Evolutionary conservation across 2,113 vertebrate species (phyloP).

Genomic region (Isurus oxyrinchus): DNA sequence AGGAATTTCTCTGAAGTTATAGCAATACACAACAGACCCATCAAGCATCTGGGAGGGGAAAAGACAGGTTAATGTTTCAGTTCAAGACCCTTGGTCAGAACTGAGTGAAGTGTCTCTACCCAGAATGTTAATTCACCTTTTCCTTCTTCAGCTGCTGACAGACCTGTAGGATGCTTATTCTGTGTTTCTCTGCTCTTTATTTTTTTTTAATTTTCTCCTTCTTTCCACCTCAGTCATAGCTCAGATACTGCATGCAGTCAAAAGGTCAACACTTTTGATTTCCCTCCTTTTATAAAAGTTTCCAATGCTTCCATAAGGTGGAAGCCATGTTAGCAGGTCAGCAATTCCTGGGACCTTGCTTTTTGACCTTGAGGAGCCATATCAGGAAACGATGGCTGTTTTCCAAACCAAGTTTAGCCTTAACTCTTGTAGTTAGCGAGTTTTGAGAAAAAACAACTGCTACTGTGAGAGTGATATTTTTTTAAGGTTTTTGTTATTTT

Average conservation of each 20-base stretch:
- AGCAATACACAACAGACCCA: neutral
- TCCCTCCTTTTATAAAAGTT: neutral
- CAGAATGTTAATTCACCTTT: neutral
- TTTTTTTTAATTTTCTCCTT: neutral
- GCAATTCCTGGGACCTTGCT: neutral
- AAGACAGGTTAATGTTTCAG: neutral
- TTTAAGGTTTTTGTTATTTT: neutral
- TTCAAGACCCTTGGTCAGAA: neutral
- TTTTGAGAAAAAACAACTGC: neutral
- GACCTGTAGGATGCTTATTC: neutral
- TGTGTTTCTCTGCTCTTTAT: neutral
- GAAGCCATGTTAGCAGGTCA: neutral
- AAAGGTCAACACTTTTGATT: neutral
- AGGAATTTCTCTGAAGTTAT: neutral
- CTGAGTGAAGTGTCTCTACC: neutral
- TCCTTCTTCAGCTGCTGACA: neutral
- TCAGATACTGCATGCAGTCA: neutral
- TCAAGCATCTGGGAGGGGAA: neutral
- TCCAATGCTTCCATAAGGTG: neutral
- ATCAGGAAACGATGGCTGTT: neutral
- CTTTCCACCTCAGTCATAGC: neutral
- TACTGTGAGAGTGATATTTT: neutral
- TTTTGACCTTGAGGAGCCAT: neutral
- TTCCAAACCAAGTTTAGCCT: neutral
- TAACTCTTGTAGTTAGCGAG: neutral